Evolutionary conservation across 2,113 vertebrate species (phyloP), one percentile per base, ranked within the genome.

Genomic region (Paracanthobrama guichenoti): DNA sequence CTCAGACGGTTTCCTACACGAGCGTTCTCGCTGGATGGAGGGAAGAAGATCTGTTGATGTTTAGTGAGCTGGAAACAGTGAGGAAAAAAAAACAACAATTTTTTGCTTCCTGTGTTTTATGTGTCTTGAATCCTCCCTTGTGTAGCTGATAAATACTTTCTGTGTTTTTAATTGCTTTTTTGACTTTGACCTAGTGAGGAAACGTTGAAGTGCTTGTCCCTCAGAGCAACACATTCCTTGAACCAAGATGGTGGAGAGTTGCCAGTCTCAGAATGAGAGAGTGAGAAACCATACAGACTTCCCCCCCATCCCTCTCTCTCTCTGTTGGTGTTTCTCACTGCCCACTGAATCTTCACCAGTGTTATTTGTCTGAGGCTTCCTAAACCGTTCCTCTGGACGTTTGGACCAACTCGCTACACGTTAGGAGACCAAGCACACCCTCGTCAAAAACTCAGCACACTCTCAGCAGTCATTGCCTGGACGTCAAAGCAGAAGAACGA

Each of bases 161-260:
- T 81, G 64, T 84, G 74, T 81, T 85, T 79, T 72, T 82, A 79
- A 85, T 83, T 83, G 81, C 82, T 83, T 75, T 50, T 44, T 88
- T 86, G 22, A 57, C 79, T 87, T 85, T 67, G 75, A 86, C 42
- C 31, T 85, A 73, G 67, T 85, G 78, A 24, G 67, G 77, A 85
- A 73, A 85, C 77, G 53, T 81, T 42, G 48, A 71, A 57, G 79
- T 71, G 79, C 66, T 81, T 87, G 81, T 84, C 81, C 92, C 86
- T 84, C 88, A 91, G 86, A 87, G 88, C 91, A 91, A 93, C 88
- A 93, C 93, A 92, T 94, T 94, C 94, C 93, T 91, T 78, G 67
- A 89, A 84, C 90, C 91, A 88, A 88, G 86, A 90, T 84, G 80
- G 81, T 77, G 12, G 28, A 62, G 64, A 69, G 73, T 69, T 82